Base-by-base conservation (phyloP, 2,797 vertebrate species). In the Centropyge bicolor region DNA sequence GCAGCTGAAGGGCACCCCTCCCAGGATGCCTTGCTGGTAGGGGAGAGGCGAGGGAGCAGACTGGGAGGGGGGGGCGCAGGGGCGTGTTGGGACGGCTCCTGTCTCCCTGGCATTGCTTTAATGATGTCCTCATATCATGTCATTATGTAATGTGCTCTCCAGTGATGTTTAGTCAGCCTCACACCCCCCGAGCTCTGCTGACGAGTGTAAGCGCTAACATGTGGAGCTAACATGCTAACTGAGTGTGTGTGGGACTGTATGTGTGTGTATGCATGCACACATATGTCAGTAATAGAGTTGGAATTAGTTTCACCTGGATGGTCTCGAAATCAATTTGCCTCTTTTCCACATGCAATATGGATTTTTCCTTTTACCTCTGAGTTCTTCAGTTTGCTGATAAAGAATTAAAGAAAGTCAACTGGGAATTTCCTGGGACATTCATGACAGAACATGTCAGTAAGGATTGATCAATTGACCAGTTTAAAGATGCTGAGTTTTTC, bases 61-160 rank as follows among this genome's bases (percentile, higher is more conserved):
- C 59, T 35, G 8, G 24, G 70, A 51, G 59, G 20, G 71, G 45
- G 62, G 71, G 80, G 36, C 74, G 70, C 4, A 14, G 71, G 56
- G 63, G 61, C 48, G 31, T 20, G 2, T 65, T 27, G 61, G 69
- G 60, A 35, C 24, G n/a, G 46, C 66, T 86, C 70, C 75, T 54
- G 75, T 76, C 76, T 84, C 73, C 36, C 20, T 88, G 88, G 70
- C 81, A 54, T 83, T 56, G 83, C 76, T 84, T 80, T 92, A 91
- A 93, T 88, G 79, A 91, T 91, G 92, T 92, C 81, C 83, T 90
- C 76, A 55, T 86, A 76, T 86, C 62, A 76, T 48, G 46, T 35
- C 55, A 68, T 93, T 91, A 93, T 78, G 73, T 92, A 93, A 94
- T 64, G 48, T 81, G 77, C 74, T 83, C 84, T 85, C 70, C 81